These are phyloP conservation scores for Dinoponera quadriceps DNA, from an alignment of 1,140 invertebrate species.

Conservation along the genomic window DNA sequence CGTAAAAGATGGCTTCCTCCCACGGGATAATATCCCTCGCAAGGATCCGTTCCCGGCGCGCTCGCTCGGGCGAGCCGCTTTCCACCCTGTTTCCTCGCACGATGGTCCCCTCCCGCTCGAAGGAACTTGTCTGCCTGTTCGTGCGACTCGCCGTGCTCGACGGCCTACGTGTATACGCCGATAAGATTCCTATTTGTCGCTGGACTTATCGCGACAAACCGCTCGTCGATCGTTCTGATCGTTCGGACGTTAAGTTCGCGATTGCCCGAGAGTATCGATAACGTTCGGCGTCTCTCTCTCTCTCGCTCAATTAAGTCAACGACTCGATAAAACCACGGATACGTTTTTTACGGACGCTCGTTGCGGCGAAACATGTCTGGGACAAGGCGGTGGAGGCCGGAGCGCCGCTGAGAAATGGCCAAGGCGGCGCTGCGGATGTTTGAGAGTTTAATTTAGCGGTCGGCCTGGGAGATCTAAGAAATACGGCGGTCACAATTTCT, in stretches of 20 bases:
- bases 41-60: slow-evolving; percentile 67
- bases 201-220: slow-evolving; percentile 41
- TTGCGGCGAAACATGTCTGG: slow-evolving; percentile 5
- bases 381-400: not conserved
- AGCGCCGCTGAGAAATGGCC: slow-evolving; percentile 32
- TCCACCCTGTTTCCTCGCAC: slow-evolving; percentile 27
- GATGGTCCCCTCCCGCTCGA: not conserved
- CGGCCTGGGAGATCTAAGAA: slow-evolving; percentile 11
- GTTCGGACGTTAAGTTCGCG: not conserved
- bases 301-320: slow-evolving; percentile 44
- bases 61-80: slow-evolving; percentile 27
- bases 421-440: slow-evolving; percentile 17
- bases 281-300: not conserved
- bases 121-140: not conserved
- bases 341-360: not conserved
- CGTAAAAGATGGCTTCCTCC: slow-evolving; percentile 84
- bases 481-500: slow-evolving; percentile 50
- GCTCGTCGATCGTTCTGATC: not conserved
- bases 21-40: slow-evolving; percentile 81
- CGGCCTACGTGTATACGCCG: slow-evolving; percentile 67
- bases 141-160: slow-evolving; percentile 34
- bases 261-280: slow-evolving; percentile 6
- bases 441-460: slow-evolving; percentile 53
- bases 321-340: not conserved
- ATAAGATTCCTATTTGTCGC: slow-evolving; percentile 79